These are phyloP conservation scores for Luscinia megarhynchos DNA, from an alignment of 2,797 vertebrate species.

Conservation along the genomic window DNA sequence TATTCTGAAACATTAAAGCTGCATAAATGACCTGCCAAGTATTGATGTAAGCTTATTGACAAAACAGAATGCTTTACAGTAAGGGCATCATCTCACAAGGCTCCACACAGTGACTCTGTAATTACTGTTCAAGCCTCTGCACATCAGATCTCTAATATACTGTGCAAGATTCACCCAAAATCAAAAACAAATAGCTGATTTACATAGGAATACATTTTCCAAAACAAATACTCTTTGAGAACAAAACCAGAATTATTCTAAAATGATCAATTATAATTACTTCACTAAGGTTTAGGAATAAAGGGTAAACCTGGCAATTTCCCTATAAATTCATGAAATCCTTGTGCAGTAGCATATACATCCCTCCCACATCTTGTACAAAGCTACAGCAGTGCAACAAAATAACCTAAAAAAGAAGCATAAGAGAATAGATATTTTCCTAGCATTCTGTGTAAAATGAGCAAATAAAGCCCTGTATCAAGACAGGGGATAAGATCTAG, in stretches of 20 bases:
- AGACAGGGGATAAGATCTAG: not conserved
- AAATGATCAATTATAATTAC: slow-evolving; percentile 4
- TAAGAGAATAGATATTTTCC: not conserved
- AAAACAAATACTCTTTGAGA: slow-evolving; percentile 32
- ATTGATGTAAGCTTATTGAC: slow-evolving; percentile 75
- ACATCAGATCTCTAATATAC: slow-evolving; percentile 6
- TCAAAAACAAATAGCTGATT: not conserved
- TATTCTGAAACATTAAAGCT: slow-evolving; percentile 71
- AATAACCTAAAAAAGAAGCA: not conserved
- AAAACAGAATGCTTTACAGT: slow-evolving; percentile 73
- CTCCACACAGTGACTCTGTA: slow-evolving; percentile 49
- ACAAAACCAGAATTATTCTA: not conserved
- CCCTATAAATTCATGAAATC: not conserved
- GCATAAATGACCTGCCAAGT: slow-evolving; percentile 73
- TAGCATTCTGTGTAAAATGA: not conserved
- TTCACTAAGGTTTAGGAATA: not conserved
- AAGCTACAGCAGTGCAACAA: not conserved
- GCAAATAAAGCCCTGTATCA: not conserved
- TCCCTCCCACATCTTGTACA: not conserved
- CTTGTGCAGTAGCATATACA: not conserved
- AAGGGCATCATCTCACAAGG: slow-evolving; percentile 60
- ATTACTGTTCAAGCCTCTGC: slow-evolving; percentile 55
- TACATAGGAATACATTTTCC: slow-evolving; percentile 41
- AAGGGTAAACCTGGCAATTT: not conserved
- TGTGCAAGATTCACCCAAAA: not conserved